Evolutionary conservation across 2,113 vertebrate genomes (phyloP), one percentile per base, ranked within the genome.

Genomic region (Semnornis frantzii): DNA sequence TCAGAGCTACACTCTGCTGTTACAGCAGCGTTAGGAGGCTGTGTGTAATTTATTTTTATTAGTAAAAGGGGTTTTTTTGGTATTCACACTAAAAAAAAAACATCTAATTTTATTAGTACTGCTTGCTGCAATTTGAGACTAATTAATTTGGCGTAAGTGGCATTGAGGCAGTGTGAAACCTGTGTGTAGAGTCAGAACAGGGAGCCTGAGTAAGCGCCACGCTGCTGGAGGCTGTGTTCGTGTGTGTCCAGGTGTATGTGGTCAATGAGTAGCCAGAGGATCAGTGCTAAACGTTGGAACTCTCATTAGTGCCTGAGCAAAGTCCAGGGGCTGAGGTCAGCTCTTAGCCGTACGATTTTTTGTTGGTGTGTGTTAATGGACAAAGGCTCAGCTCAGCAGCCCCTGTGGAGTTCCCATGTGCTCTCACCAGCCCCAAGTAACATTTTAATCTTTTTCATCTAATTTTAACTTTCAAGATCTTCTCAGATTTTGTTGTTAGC

Each of bases 211-310:
- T 8, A 64, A 65, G 59, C 71, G 6, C 14, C 21, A 4, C 27
- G 2, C 12, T 34, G 39, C 87, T 52, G 10, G 64, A 55, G 91
- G 77, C 81, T 73, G 5, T n/a, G 50, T 68, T 95, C 68, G 9
- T 92, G 87, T 81, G 65, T 81, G 84, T 71, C 87, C 85, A 86
- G 70, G 69, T 78, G 13, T 62, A 30, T 54, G 7, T 89, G 85
- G 96, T 96, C 90, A 97, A 95, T 97, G 46, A 97, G 80, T 96
- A 95, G 93, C 96, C 94, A 96, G 89, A 89, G 70, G 64, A 82
- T 80, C 63, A 66, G 78, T 20, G 18, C 64, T 82, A 55, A 90
- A 66, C 77, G n/a, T 3, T 73, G 39, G 12, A 48, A 71, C n/a
- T 42, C 64, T 86, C 87, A 74, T 87, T 70, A 85, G 64, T 42